Percentiles rank a stretch among this genome's conserved stretches.
Conservation (phyloP, 2,888 invertebrate species). For the Lissocephala sabroskyi region DNA sequence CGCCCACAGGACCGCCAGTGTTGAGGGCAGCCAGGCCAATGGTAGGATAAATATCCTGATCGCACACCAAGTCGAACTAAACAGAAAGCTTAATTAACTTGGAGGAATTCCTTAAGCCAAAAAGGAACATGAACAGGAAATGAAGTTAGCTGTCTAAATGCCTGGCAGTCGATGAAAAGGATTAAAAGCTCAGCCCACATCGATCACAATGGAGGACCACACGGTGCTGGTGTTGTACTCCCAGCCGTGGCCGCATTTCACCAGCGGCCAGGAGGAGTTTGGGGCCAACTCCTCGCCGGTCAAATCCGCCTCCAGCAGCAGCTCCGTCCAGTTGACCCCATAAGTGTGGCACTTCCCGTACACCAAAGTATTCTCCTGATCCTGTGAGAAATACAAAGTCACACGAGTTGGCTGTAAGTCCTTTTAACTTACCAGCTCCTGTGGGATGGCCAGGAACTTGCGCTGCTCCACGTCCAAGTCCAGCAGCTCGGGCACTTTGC, state of each 20-base stretch:
- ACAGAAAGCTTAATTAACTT: too few relatives aligned
- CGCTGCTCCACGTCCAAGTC: conserved; percentile 75
- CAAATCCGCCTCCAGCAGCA: conserved; percentile 62
- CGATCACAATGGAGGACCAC: conserved; percentile 86
- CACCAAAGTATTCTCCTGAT: conserved; percentile 70
- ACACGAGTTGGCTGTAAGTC: not conserved
- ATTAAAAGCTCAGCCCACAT: conserved; percentile 78
- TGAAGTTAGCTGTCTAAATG: too few relatives aligned
- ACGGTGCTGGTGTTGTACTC: conserved; percentile 82
- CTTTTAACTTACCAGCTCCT: conserved; percentile 70
- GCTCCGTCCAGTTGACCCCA: conserved; percentile 80
- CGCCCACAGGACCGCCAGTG: conserved; percentile 91
- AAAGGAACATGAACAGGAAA: too few relatives aligned
- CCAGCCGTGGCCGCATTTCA: conserved; percentile 84
- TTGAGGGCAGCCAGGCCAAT: conserved; percentile 89
- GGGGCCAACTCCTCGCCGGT: conserved; percentile 66
- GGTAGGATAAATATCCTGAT: conserved; percentile 88
- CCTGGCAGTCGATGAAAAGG: too few relatives aligned
- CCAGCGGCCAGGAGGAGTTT: conserved; percentile 77
- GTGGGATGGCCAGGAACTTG: conserved; percentile 80
- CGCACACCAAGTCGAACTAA: conserved; percentile 90
- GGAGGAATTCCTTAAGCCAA: too few relatives aligned
- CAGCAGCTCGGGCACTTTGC: conserved; percentile 80
- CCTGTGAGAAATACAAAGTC: conserved; percentile 32
- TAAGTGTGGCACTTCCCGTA: conserved; percentile 83